phyloP scores from a whole-genome alignment of 2,888 invertebrate genomes.

The Hyposoter didymator region DNA sequence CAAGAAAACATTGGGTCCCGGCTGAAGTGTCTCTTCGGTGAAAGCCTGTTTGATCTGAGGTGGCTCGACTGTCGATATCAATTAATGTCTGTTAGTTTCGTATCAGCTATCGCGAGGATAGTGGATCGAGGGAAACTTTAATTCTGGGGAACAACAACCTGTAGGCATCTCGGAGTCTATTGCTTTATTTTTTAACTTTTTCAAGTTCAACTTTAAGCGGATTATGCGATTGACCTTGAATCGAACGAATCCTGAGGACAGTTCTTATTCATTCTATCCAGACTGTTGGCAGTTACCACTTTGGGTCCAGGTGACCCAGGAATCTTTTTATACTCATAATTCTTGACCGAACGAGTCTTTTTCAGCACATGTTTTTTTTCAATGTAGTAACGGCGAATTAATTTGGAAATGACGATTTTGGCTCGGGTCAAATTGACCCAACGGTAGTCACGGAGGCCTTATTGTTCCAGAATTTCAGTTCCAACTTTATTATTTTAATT shows the following conservation, averaged over 20 bases:
- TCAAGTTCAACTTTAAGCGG: neutral
- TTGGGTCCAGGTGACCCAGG: neutral
- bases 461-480: neutral
- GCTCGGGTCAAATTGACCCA: neutral
- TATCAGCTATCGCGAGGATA: neutral
- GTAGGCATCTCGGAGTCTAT: neutral
- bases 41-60: constrained; percentile 95
- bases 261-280: neutral
- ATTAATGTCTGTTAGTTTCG: constrained; percentile 53
- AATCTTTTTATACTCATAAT: neutral
- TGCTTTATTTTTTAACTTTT: constrained; percentile 27
- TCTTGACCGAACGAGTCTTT: neutral
- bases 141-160: constrained; percentile 31
- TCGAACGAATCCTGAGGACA: neutral
- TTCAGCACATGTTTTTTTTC: neutral
- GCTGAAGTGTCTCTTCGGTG: constrained; percentile 94
- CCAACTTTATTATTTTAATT: neutral
- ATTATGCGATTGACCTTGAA: neutral
- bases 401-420: neutral
- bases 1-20: constrained; percentile 94
- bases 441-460: neutral
- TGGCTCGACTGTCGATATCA: constrained; percentile 89
- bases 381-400: neutral
- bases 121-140: constrained; percentile 5
- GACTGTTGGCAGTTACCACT: neutral